Evolutionary conservation across 2,888 invertebrate genomes (phyloP), one percentile per base, ranked within the genome.

Genomic region (Eurytoma adleriae): DNA sequence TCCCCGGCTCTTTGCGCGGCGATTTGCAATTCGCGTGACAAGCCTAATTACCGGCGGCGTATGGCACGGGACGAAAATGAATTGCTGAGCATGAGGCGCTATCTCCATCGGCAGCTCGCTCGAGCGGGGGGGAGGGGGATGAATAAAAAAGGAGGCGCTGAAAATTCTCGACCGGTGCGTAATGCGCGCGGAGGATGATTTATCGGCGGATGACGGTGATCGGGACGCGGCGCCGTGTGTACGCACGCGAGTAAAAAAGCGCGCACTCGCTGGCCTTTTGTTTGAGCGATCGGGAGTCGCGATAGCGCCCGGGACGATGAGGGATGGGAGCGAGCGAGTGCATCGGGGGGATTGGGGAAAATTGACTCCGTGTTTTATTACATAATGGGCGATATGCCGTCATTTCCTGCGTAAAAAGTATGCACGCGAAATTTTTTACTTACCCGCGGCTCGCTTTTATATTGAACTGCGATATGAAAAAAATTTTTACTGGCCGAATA

Each of bases 151-250:
- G 3, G 24, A 30, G 56, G 30, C 52, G 48, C 0, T 75, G 61
- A 70, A 70, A 70, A 70, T 77, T 54, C 62, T 62, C n/a, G 16
- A 13, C 14, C 20, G 64, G 24, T 27, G 18, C 70, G 40, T 69
- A 66, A 79, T 59, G 62, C 30, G 74, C 61, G 52, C 57, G 20
- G n/a, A 54, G 52, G 52, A 80, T 80, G 80, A 80, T 80, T 80
- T 80, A 80, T 80, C 77, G 73, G 61, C 52, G 50, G 16, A 77
- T 64, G 59, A 74, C 67, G 75, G 62, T 52, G 70, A 80, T 71
- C 50, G 61, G 64, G 14, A 30, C 40, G 40, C 14, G n/a, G 40
- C 30, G 14, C 54, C n/a, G n/a, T 54, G 54, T n/a, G 14, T 54
- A 40, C 40, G 40, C 40, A 7, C 1, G 4, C 40, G 40, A 40